Evolutionary conservation across 2,888 invertebrate species (phyloP).

Genomic region (Eupelmus urozonus): DNA sequence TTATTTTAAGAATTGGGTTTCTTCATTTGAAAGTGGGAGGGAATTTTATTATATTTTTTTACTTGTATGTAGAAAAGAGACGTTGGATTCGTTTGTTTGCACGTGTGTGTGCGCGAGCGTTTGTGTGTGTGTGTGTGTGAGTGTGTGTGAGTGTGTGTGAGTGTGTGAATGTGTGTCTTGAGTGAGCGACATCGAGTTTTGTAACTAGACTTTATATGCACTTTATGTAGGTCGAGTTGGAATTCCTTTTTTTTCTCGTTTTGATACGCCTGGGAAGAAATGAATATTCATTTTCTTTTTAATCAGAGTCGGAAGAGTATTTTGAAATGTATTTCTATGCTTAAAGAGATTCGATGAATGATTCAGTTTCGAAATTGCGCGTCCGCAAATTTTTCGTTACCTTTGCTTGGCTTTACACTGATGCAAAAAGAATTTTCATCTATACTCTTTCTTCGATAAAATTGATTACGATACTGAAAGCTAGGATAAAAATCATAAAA

Average conservation of each 20-base stretch:
- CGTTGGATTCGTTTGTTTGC: slow-evolving; percentile 23
- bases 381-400: background rate
- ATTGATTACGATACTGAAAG: too few relatives aligned
- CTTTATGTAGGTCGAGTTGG: slow-evolving; percentile 44
- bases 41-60: slow-evolving; percentile 11
- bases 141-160: too few relatives aligned
- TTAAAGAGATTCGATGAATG: background rate
- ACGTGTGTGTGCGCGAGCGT: too few relatives aligned
- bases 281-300: slow-evolving; percentile 39
- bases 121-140: too few relatives aligned
- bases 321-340: background rate
- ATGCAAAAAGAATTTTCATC: too few relatives aligned
- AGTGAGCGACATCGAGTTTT: slow-evolving; percentile 48
- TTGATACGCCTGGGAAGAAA: slow-evolving; percentile 15
- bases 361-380: slow-evolving; percentile 2
- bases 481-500: too few relatives aligned
- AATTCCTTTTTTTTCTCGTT: background rate
- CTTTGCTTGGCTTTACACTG: too few relatives aligned
- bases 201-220: slow-evolving; percentile 35
- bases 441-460: too few relatives aligned
- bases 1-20: slow-evolving; percentile 3
- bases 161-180: too few relatives aligned
- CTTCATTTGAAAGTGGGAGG: slow-evolving; percentile 1
- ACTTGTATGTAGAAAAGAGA: slow-evolving; percentile 31
- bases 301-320: background rate